Evolutionary conservation across 2,888 invertebrate species (phyloP), one percentile per base, ranked within the genome.

Genomic region (Harpalus rufipes): DNA sequence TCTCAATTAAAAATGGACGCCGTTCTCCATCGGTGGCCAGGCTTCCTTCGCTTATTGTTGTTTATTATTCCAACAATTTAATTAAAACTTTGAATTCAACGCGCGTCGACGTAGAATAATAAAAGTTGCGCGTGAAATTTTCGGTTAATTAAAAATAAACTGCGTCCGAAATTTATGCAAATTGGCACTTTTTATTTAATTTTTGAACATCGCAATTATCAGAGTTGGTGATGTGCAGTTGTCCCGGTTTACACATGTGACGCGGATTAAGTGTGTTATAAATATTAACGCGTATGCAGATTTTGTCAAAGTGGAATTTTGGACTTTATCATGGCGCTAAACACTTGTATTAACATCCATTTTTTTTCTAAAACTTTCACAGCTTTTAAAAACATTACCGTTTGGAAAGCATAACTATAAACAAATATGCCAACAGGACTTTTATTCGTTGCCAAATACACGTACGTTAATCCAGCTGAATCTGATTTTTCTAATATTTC

Each of bases 241-340:
- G 32, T 65, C 74, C 76, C 61, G 61, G 65, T 78, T 87, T 87
- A 87, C 88, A 86, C 87, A 88, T 88, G 87, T 88, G 88, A 88
- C 88, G 87, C 86, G 88, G 88, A 88, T 89, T 89, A 88, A 88
- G 87, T 86, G 86, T 84, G 87, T 87, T 88, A 89, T 89, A 89
- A 89, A 89, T 89, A 89, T 89, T 88, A 88, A 88, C 88, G 87
- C 72, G 58, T 87, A 87, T 88, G 88, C 86, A 87, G 86, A 88
- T 87, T 87, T 86, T 86, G 85, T 84, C 44, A 51, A 51, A 51
- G 44, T 12, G 44, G 44, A 2, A 12, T 51, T 32, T 51, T 51
- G 44, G 44, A 51, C 44, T 51, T 51, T 51, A 51, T 51, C 44
- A 12, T 12, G 8, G 44, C 44, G 8, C 44, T 51, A 51, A 51